Conservation (phyloP, 1,140 invertebrate species). For the Lepidurus apus region DNA sequence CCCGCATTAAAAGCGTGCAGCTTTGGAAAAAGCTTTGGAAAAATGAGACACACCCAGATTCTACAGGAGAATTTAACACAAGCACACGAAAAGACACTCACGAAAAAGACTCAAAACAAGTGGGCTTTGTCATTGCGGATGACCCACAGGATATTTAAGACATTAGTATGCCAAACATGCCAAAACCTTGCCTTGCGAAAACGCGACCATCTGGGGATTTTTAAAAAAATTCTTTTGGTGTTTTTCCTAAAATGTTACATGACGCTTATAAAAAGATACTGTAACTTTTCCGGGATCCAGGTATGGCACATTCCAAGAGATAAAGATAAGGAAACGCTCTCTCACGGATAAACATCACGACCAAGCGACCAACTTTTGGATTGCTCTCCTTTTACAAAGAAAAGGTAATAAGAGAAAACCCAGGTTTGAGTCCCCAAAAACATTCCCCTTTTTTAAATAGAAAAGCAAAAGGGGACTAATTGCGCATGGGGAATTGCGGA, state of each 20-base stretch:
- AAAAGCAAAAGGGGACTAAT: not conserved
- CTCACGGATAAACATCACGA: not conserved
- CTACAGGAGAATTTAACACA: not conserved
- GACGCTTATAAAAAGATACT: conserved; percentile 3
- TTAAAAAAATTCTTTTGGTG: not conserved
- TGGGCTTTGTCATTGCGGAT: not conserved
- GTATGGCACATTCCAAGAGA: not conserved
- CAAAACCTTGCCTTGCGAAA: not conserved
- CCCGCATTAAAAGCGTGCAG: not conserved
- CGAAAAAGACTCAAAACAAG: not conserved
- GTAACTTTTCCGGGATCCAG: conserved; percentile 15
- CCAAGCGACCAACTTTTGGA: not conserved
- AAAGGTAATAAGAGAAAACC: not conserved
- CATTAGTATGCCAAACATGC: not conserved
- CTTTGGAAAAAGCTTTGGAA: not conserved
- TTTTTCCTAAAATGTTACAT: not conserved
- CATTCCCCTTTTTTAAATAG: not conserved
- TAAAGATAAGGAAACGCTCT: not conserved
- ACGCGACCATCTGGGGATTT: not conserved
- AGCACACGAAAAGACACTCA: not conserved
- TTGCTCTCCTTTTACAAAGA: not conserved
- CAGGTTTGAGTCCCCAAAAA: not conserved
- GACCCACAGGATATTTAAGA: conserved; percentile 8
- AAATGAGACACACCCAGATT: conserved; percentile 6
- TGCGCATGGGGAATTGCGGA: not conserved